These are phyloP conservation scores for Periplaneta americana DNA, from an alignment of 1,140 invertebrate genomes.

Conservation along the genomic window DNA sequence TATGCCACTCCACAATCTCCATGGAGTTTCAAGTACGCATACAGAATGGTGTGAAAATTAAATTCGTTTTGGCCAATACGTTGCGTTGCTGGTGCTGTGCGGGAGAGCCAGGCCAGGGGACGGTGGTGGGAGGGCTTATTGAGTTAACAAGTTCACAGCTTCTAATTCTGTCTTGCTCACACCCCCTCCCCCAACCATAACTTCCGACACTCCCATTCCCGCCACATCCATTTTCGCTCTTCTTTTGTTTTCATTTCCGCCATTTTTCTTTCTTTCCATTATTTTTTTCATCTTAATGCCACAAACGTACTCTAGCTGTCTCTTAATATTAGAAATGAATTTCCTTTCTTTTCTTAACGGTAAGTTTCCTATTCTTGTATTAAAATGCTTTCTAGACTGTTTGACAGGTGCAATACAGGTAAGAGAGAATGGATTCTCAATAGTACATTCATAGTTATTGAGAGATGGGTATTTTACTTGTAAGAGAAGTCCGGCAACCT, in stretches of 20 bases:
- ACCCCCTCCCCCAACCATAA: not conserved
- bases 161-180: not conserved
- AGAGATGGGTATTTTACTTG: too few species aligned
- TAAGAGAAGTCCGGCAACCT: too few species aligned
- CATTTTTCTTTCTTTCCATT: not conserved
- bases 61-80: not conserved
- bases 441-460: too few species aligned
- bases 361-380: too few species aligned
- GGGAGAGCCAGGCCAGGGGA: not conserved
- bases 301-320: not conserved
- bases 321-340: too few species aligned
- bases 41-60: not conserved
- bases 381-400: too few species aligned
- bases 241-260: not conserved
- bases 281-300: not conserved
- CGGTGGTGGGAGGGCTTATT: not conserved
- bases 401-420: too few species aligned
- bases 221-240: not conserved
- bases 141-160: not conserved
- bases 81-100: not conserved
- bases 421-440: too few species aligned
- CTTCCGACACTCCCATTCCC: not conserved
- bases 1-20: not conserved
- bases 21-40: not conserved
- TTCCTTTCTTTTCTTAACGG: too few species aligned